Conservation (phyloP, 2,888 invertebrate species). For the Drosophila prolongata region DNA sequence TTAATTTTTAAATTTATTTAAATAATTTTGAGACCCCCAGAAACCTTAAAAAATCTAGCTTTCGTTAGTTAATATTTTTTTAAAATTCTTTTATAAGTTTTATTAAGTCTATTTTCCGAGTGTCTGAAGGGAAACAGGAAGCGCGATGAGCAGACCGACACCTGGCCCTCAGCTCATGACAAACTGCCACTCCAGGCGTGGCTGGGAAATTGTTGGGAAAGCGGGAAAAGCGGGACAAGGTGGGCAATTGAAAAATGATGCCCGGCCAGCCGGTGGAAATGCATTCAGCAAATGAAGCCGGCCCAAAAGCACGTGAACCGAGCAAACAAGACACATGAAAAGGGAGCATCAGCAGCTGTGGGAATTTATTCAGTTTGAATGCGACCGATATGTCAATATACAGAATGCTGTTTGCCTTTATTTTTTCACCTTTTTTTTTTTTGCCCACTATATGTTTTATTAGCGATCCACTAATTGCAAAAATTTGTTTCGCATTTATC, state of each 20-base stretch:
- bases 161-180: slow-evolving; percentile 39
- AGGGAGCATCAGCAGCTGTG: slow-evolving; percentile 19
- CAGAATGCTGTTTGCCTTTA: slow-evolving; percentile 10
- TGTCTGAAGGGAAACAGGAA: slow-evolving; percentile 30
- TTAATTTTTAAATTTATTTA: no score
- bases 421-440: neutral
- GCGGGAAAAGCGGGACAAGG: slow-evolving; percentile 1
- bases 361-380: slow-evolving; percentile 26
- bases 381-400: slow-evolving; percentile 38
- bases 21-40: no score
- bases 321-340: slow-evolving; percentile 36
- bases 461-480: slow-evolving; percentile 57
- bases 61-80: neutral
- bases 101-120: neutral
- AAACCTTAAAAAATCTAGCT: no score
- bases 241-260: slow-evolving; percentile 68
- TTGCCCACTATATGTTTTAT: slow-evolving; percentile 27
- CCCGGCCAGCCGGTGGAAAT: slow-evolving; percentile 54
- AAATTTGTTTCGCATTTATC: slow-evolving; percentile 28
- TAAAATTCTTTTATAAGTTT: neutral
- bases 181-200: slow-evolving; percentile 38
- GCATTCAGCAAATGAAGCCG: slow-evolving; percentile 66
- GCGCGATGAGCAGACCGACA: slow-evolving; percentile 38
- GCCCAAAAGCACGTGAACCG: slow-evolving; percentile 51
- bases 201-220: slow-evolving; percentile 25